Percentiles rank a stretch among this genome's conserved stretches.
phyloP scores from a whole-genome alignment of 2,113 vertebrate genomes.

The Meleagris gallopavo region DNA sequence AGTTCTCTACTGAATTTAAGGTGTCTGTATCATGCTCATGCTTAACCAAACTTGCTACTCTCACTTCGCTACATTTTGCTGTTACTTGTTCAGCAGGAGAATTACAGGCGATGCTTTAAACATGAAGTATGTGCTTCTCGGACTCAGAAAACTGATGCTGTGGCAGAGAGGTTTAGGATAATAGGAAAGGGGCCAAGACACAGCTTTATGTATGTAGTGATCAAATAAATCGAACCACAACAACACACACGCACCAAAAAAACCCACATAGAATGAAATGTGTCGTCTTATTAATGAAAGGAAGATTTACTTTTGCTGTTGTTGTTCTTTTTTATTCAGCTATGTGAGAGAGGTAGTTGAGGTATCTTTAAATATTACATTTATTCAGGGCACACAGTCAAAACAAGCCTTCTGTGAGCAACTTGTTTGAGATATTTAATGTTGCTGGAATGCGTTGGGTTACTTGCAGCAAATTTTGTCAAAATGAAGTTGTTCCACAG shows the following conservation, averaged over 20 bases:
- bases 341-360: background rate
- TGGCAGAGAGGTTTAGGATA: background rate
- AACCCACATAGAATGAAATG: background rate
- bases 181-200: background rate
- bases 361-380: background rate
- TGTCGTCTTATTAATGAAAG: background rate
- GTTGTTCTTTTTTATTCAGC: background rate
- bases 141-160: background rate
- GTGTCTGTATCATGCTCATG: background rate
- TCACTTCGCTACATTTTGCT: accelerated
- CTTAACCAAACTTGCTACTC: background rate
- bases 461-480: conserved; percentile 35
- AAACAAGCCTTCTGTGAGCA: conserved; percentile 27
- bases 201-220: background rate
- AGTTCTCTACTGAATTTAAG: background rate
- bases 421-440: conserved; percentile 6
- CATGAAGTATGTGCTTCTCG: background rate
- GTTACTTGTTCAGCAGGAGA: background rate
- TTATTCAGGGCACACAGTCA: background rate
- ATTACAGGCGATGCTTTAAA: background rate
- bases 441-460: background rate
- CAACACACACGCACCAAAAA: background rate
- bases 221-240: background rate
- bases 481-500: conserved; percentile 1
- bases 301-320: background rate